phyloP scores from a whole-genome alignment of 2,888 invertebrate species.

The Geophilus truncorum region DNA sequence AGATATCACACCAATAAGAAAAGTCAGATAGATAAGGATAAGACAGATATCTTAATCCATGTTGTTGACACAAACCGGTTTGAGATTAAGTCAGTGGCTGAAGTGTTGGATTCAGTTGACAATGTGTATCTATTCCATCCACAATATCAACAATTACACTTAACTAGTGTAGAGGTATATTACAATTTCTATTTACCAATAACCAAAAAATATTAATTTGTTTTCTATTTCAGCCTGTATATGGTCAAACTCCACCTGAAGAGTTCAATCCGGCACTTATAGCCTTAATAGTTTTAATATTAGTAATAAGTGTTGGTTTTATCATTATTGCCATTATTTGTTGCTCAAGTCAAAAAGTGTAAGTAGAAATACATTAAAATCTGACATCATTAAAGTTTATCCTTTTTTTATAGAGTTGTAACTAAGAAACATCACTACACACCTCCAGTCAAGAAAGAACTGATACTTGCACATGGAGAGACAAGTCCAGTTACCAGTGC shows the following conservation, averaged over 20 bases:
- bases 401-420: not conserved
- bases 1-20: conserved; percentile 64
- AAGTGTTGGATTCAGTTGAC: conserved; percentile 69
- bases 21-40: conserved; percentile 65
- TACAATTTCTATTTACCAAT: too few relatives aligned
- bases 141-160: conserved; percentile 33
- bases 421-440: not conserved
- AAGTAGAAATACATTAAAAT: not conserved
- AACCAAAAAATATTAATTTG: too few relatives aligned
- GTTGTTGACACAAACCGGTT: conserved; percentile 59
- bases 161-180: conserved; percentile 13
- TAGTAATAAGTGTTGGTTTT: conserved; percentile 78
- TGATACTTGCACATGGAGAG: not conserved
- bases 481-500: not conserved
- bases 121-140: conserved; percentile 78
- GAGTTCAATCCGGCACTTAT: conserved; percentile 80
- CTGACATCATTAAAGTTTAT: not conserved
- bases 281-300: conserved; percentile 74
- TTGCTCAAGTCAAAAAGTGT: conserved; percentile 57
- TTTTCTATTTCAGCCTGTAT: conserved; percentile 55
- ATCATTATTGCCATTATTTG: conserved; percentile 81
- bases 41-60: conserved; percentile 81
- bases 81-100: conserved; percentile 69
- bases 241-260: conserved; percentile 62
- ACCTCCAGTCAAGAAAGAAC: not conserved